Evolutionary conservation across 1,140 invertebrate genomes (phyloP), one percentile per base, ranked within the genome.

Genomic region (Aricia agestis): DNA sequence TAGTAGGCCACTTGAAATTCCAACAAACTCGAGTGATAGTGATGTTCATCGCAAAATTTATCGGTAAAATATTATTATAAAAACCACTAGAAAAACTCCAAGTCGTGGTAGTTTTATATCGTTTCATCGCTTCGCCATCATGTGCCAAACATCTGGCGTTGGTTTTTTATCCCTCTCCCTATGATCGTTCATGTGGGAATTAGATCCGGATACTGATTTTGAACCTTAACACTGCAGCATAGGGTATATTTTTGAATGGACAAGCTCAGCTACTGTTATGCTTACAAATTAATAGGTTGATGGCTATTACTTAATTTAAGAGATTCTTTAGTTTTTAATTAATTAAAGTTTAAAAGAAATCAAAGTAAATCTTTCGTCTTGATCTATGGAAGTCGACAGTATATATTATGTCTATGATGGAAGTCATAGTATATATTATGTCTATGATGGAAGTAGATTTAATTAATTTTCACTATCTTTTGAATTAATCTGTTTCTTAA

Each of bases 141-240:
- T 91, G 84, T 89, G 87, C 84, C 83, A 80, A 80, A 85, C 87
- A 91, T 81, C 89, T 91, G 89, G 81, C 81, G 77, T 81, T 70
- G 76, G 81, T 87, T 89, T 89, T 91, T 89, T 85, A 85, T 81
- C 82, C 89, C 89, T 80, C 85, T 84, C 79, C 76, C 79, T 77
- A 69, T 84, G 82, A 88, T 88, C 87, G 82, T 82, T 87, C 86
- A 87, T 90, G 83, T 90, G 86, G 85, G 87, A 89, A 90, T 84
- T 79, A 73, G 69, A 67, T 78, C 72, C 71, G 69, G 68, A 78
- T 72, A 70, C 71, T 77, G 84, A 82, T 84, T 83, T 84, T 72
- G 75, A 80, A 80, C 84, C 75, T 83, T 85, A 79, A 63, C n/a
- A 67, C 6, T 61, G 70, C 71, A 86, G 36, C 36, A 36, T 36